A percentile compares a stretch with the other conserved stretches of the same genome.
Evolutionary conservation across 2,797 vertebrate species (phyloP).

Genomic region (Ceryle rudis): DNA sequence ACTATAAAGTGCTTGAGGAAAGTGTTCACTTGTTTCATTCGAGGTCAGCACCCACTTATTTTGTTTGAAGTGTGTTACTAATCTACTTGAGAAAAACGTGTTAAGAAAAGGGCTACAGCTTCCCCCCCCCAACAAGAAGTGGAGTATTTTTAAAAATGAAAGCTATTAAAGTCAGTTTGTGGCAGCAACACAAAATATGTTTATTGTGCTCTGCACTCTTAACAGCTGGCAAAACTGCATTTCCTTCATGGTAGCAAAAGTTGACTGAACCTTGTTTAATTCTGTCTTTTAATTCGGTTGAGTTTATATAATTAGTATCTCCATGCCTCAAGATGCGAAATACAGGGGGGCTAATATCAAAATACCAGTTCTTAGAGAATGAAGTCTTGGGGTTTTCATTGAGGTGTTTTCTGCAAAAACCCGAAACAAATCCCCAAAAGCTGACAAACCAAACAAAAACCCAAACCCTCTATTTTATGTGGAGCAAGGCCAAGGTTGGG

Average conservation of each 20-base stretch:
- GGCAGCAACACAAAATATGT: neutral
- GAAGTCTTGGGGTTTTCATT: accelerated
- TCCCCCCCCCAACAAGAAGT: neutral
- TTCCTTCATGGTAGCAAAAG: neutral
- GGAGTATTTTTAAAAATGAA: neutral
- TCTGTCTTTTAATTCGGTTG: too few species aligned
- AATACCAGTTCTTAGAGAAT: accelerated
- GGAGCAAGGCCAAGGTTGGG: neutral
- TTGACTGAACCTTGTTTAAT: neutral
- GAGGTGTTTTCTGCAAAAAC: neutral
- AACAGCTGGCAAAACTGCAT: neutral
- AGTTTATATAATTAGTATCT: too few species aligned
- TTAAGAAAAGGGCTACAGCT: neutral
- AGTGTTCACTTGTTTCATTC: neutral
- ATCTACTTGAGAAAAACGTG: neutral
- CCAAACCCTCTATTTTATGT: accelerated
- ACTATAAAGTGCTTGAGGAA: neutral
- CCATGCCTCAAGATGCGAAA: accelerated
- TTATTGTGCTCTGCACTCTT: neutral
- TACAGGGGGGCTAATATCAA: neutral
- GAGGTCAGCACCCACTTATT: neutral
- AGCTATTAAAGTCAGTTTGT: neutral
- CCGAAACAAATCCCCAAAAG: neutral
- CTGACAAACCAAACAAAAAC: neutral
- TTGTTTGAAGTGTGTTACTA: neutral